Percentiles rank a stretch among this genome's conserved stretches.
Evolutionary conservation across 2,797 vertebrate species (phyloP).

Genomic region (Bucorvus abyssinicus): DNA sequence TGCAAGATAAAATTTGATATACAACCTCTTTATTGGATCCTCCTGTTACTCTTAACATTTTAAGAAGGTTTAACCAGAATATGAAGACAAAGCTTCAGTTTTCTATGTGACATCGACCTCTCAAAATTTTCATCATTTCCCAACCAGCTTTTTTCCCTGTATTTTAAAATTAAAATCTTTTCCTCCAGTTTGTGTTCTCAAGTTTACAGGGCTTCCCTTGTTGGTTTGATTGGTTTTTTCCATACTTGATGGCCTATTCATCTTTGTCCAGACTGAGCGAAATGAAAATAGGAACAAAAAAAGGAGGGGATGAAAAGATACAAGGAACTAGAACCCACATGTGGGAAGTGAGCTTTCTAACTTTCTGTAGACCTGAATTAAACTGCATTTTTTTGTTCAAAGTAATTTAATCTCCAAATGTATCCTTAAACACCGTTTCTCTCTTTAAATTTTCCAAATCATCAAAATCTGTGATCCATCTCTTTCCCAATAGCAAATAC

Average conservation of each 20-base stretch:
- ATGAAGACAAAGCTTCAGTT: background rate
- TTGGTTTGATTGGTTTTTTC: rapidly evolving
- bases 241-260: background rate
- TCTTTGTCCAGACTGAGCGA: background rate
- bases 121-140: background rate
- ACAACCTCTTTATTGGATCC: background rate
- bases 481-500: background rate
- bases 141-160: rapidly evolving
- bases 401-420: background rate
- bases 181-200: background rate
- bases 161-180: background rate
- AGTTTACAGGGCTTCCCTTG: background rate
- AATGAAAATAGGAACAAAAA: background rate
- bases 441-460: background rate
- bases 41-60: background rate
- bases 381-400: background rate
- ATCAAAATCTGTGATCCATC: background rate
- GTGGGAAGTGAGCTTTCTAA: background rate
- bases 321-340: rapidly evolving
- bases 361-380: background rate
- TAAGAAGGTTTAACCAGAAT: background rate
- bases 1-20: background rate
- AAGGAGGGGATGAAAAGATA: background rate
- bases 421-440: background rate
- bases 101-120: background rate